These are phyloP conservation scores for Helobdella robusta DNA, from an alignment of 2,888 invertebrate species.

Conservation along the genomic window DNA sequence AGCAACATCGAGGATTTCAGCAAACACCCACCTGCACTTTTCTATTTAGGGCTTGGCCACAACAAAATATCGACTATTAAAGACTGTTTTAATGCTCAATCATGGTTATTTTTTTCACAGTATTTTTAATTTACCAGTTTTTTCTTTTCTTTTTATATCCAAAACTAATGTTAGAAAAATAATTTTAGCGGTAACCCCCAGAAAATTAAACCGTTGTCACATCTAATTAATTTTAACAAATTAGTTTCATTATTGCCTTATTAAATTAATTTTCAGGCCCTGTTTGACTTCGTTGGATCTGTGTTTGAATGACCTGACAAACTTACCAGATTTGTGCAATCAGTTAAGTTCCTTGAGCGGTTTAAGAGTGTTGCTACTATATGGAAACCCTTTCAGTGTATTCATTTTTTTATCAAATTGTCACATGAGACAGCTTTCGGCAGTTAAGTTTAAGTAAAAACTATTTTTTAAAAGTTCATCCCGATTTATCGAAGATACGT, in stretches of 20 bases:
- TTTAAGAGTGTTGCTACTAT: not conserved
- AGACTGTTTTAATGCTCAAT: not conserved
- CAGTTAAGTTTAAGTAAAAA: not conserved
- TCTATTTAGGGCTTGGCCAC: constrained; percentile 16
- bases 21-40: not conserved
- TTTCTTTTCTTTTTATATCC: no score
- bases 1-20: not conserved
- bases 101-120: not conserved
- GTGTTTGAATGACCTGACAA: not conserved
- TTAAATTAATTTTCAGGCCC: not conserved
- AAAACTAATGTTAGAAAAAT: no score
- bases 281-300: constrained; percentile 1
- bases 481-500: constrained; percentile 7
- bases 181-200: no score
- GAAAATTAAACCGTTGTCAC: no score
- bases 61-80: not conserved
- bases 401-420: no score
- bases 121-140: not conserved
- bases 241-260: not conserved
- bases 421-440: no score
- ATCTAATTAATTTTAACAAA: not conserved
- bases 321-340: not conserved
- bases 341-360: not conserved
- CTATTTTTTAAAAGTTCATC: not conserved
- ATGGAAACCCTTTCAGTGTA: constrained; percentile 12